Evolutionary conservation across 2,888 invertebrate genomes (phyloP).

Genomic region (Morpho helenor): DNA sequence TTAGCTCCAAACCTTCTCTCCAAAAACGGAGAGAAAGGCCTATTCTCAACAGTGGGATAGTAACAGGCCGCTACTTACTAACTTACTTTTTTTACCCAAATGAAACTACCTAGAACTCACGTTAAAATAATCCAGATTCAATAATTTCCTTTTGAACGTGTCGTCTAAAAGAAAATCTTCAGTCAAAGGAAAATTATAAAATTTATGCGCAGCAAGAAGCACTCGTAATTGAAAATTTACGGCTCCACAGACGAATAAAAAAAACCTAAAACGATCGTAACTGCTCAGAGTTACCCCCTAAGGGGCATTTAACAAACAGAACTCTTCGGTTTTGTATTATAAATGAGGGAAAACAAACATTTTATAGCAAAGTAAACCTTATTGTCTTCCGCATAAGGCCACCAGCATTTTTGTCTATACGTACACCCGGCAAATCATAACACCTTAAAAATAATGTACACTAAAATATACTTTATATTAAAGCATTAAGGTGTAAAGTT

Average conservation of each 20-base stretch:
- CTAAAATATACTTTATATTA: not conserved
- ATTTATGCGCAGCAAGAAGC: not conserved
- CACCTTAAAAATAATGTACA: not conserved
- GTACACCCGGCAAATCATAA: not conserved
- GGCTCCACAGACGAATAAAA: constrained; percentile 15
- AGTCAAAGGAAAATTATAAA: not conserved
- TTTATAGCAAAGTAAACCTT: constrained; percentile 2
- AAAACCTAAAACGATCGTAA: constrained; percentile 17
- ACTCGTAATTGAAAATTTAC: constrained; percentile 18
- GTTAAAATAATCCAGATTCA: too few relatives aligned
- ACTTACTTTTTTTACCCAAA: too few relatives aligned
- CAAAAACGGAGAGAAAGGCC: too few relatives aligned
- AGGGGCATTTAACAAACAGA: constrained; percentile 11
- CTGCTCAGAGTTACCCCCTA: constrained; percentile 13
- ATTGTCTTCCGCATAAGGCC: not conserved
- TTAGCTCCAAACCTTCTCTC: too few relatives aligned
- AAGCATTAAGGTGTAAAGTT: not conserved
- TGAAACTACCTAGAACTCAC: too few relatives aligned
- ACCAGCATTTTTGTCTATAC: not conserved
- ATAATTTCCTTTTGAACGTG: not conserved
- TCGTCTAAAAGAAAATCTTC: not conserved
- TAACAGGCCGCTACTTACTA: too few relatives aligned
- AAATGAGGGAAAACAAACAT: not conserved
- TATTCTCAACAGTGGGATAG: too few relatives aligned
- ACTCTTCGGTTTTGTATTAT: constrained; percentile 1